phyloP scores from a whole-genome alignment of 2,113 vertebrate genomes.

The Emberiza fucata region DNA sequence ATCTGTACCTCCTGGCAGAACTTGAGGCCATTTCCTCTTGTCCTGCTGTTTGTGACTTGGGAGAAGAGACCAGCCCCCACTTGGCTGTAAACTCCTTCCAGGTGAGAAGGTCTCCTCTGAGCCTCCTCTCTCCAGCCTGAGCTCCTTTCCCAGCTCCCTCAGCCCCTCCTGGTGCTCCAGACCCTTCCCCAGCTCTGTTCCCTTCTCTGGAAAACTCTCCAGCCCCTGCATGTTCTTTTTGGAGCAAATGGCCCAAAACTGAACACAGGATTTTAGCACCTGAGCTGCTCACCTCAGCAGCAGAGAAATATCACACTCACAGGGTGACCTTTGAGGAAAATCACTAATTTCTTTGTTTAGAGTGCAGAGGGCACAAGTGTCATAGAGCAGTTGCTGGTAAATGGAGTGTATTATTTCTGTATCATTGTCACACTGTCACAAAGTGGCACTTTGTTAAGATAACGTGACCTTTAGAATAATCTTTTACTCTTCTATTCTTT shows the following conservation, averaged over 20 bases:
- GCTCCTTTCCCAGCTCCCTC: not conserved
- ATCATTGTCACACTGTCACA: constrained; percentile 68
- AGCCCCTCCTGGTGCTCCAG: not conserved
- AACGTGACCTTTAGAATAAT: constrained; percentile 79
- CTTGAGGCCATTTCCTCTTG: not conserved
- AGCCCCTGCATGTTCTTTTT: not conserved
- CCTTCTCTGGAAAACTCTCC: not conserved
- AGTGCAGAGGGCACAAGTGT: constrained; percentile 66
- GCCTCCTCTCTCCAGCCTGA: not conserved
- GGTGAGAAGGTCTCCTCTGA: not conserved
- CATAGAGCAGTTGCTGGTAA: constrained; percentile 49
- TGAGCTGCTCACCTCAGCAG: not conserved
- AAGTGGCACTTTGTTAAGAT: constrained; percentile 77
- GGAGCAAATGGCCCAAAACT: not conserved
- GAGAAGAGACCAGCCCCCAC: accelerated
- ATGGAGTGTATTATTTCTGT: constrained; percentile 55
- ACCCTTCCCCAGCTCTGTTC: not conserved
- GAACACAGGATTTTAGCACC: not conserved
- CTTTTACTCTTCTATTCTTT: constrained; percentile 57
- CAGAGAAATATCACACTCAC: not conserved
- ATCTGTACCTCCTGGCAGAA: not conserved
- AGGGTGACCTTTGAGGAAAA: constrained; percentile 75
- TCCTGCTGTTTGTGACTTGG: not conserved
- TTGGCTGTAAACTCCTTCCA: not conserved
- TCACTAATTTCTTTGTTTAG: constrained; percentile 73